Evolutionary conservation across 2,797 vertebrate genomes (phyloP).

Genomic region (Myotis myotis): DNA sequence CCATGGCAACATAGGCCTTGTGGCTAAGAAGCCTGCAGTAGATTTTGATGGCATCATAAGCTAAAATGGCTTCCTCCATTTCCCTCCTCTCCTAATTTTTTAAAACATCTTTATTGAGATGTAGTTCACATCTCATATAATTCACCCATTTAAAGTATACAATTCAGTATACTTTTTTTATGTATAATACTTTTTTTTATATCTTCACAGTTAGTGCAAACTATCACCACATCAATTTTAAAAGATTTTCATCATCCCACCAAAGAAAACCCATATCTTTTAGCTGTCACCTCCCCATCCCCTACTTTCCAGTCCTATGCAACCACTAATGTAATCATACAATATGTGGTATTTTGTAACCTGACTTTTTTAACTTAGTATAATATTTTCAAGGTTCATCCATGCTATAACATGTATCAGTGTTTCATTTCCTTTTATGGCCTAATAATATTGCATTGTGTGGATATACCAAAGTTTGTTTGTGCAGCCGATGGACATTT

Average conservation of each 20-base stretch:
- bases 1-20: slow-evolving; percentile 70
- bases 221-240: background rate
- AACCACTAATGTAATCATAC: background rate
- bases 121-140: background rate
- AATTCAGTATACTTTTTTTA: slow-evolving; percentile 10
- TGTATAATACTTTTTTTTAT: too few relatives aligned
- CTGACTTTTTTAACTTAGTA: slow-evolving; percentile 37
- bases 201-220: slow-evolving; percentile 2
- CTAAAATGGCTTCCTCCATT: slow-evolving; percentile 67
- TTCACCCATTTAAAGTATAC: background rate
- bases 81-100: background rate
- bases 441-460: background rate
- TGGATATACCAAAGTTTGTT: background rate
- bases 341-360: background rate
- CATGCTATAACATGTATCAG: background rate
- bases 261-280: slow-evolving; percentile 10
- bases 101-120: slow-evolving; percentile 45
- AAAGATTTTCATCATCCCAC: slow-evolving; percentile 17
- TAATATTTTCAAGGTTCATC: background rate
- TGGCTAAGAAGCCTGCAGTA: slow-evolving; percentile 53
- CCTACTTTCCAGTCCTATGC: background rate
- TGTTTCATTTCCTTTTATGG: slow-evolving; percentile 7
- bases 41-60: slow-evolving; percentile 66
- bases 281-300: background rate
- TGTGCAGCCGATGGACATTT: slow-evolving; percentile 5